Percentiles rank a stretch among this genome's conserved stretches.
Conservation (phyloP, 2,888 invertebrate species). For the Caenorhabditis panamensis region DNA sequence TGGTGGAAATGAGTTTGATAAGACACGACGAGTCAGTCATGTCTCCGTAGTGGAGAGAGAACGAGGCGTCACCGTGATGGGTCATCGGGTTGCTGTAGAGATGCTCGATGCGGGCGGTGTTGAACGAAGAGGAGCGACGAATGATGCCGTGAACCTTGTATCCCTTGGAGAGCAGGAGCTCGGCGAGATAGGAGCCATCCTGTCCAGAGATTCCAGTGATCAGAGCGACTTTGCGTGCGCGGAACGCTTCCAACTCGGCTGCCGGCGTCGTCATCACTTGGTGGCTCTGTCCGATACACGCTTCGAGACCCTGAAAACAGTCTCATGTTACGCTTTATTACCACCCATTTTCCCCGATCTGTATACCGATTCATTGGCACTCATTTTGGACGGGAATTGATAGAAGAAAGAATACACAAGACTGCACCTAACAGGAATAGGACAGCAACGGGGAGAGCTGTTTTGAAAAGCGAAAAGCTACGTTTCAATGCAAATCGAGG, state of each 20-base stretch:
- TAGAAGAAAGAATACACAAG: background rate
- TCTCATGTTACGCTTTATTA: background rate
- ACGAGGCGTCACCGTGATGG: conserved; percentile 87
- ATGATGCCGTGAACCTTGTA: conserved; percentile 95
- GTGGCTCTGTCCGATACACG: conserved; percentile 67
- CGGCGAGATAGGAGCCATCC: conserved; percentile 98
- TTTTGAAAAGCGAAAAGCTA: too few relatives aligned
- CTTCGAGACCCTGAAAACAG: conserved; percentile 71
- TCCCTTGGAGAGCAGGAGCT: conserved; percentile 92
- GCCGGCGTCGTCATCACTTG: conserved; percentile 67
- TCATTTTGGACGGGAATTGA: background rate
- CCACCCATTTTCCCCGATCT: too few relatives aligned
- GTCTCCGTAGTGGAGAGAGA: conserved; percentile 95
- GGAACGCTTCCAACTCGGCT: conserved; percentile 73
- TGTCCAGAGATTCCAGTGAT: conserved; percentile 98
- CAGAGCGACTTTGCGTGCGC: conserved; percentile 86
- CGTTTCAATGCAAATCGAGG: conserved; percentile 13
- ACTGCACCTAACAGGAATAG: too few relatives aligned
- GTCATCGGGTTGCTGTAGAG: conserved; percentile 92
- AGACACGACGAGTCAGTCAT: conserved; percentile 97
- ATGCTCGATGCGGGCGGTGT: conserved; percentile 96
- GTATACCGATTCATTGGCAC: conserved; percentile 7
- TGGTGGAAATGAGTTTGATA: conserved; percentile 89
- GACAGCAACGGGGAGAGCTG: too few relatives aligned
- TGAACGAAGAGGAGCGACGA: conserved; percentile 88